Base-by-base conservation (phyloP, 2,797 vertebrate species). In the Potorous gilbertii region DNA sequence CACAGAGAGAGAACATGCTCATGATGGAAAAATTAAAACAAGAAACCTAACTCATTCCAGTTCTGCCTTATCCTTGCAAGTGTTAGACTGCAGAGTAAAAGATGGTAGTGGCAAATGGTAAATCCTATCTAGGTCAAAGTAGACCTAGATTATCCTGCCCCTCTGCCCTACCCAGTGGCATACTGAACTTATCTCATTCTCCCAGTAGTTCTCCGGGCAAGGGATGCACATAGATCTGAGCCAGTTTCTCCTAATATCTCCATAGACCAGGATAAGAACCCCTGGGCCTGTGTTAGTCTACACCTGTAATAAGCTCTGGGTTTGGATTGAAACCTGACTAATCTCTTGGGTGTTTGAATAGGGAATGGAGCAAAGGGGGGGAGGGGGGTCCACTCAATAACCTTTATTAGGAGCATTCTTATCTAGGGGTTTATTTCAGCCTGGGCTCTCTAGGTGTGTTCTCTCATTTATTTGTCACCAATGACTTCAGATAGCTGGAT, bases 381-480 rank as follows among this genome's bases (percentile, higher is more conserved):
- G 52, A 0, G 52, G 9, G 28, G 10, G 8, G 40, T 24, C 1
- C 4, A 21, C 1, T 0, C 10, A 46, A 54, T 55, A 8, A 9
- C 21, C 50, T 27, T 40, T 62, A 55, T 55, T 66, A 66, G 13
- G 31, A n/a, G 12, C 56, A 2, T 66, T 59, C 56, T 95, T 54
- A 40, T 1, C 21, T 12, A 29, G 50, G 50, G 14, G 29, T 5
- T 66, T 28, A 0, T 28, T 66, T 34, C 4, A 14, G 34, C 27
- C 29, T 62, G 57, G 29, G 3, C 29, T 62, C 27, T 90, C 91
- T 90, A 16, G 90, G 14, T 3, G 1, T 40, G 16, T 54, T 87
- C 90, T 96, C n/a, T 94, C n/a, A 94, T 90, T 91, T 91, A 94
- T 90, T 90, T 91, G 74, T 93, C 55, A 29, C 54, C 74, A 14